These are phyloP conservation scores for Kuschelorhynchus macadamiae DNA, from an alignment of 2,888 invertebrate species.

Conservation along the genomic window DNA sequence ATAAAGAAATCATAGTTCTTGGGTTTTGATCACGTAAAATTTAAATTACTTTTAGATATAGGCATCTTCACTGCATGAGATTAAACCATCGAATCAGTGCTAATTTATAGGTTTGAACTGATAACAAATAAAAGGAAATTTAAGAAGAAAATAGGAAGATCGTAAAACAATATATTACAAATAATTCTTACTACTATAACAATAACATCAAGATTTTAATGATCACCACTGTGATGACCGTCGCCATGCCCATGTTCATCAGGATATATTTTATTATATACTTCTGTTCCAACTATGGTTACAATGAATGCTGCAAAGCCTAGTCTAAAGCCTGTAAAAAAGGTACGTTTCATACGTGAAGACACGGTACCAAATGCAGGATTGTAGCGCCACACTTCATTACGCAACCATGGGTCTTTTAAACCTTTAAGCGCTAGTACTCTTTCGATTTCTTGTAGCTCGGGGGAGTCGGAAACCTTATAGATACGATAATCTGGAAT, in stretches of 20 bases:
- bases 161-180: constrained; percentile 1
- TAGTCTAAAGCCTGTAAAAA: constrained; percentile 77
- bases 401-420: constrained; percentile 90
- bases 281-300: constrained; percentile 69
- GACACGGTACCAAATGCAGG: constrained; percentile 72
- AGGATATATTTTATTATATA: constrained; percentile 62
- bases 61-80: neutral
- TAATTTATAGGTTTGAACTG: no score
- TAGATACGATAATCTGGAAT: constrained; percentile 82
- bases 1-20: no score
- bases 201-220: constrained; percentile 9
- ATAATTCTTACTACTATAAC: neutral
- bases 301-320: constrained; percentile 75
- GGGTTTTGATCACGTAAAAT: no score
- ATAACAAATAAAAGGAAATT: no score
- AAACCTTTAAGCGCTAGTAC: constrained; percentile 80
- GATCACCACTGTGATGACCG: constrained; percentile 68
- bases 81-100: no score
- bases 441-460: constrained; percentile 76
- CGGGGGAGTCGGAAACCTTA: constrained; percentile 79
- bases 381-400: constrained; percentile 87
- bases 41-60: neutral
- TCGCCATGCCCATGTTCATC: constrained; percentile 68
- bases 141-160: no score
- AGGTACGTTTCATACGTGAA: constrained; percentile 66